These are phyloP conservation scores for Tragelaphus scriptus DNA, from an alignment of 2,113 vertebrate species.

Conservation along the genomic window DNA sequence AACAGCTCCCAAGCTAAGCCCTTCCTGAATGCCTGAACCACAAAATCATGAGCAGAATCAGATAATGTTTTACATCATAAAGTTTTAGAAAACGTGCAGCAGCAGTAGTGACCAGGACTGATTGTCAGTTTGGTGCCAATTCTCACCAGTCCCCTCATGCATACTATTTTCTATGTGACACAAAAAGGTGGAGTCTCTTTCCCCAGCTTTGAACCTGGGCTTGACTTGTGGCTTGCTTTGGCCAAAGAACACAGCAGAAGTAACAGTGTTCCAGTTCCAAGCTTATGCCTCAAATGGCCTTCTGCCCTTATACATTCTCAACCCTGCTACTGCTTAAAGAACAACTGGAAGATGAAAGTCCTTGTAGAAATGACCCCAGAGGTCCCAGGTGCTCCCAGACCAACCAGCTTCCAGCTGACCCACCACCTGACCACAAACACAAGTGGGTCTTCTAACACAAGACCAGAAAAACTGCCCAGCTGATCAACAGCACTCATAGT, in stretches of 20 bases:
- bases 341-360: neutral
- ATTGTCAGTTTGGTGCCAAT: neutral
- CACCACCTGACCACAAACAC: neutral
- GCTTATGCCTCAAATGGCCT: neutral
- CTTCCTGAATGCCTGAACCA: neutral
- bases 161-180: neutral
- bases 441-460: neutral
- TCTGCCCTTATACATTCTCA: neutral
- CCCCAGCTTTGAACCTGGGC: neutral
- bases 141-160: neutral
- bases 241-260: neutral
- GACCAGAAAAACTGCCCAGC: neutral
- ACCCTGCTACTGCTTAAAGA: neutral
- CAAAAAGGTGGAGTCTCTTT: neutral
- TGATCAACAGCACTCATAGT: neutral
- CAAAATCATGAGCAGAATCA: neutral
- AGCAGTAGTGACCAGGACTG: neutral
- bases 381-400: neutral
- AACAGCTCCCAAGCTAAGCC: neutral
- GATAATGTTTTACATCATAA: neutral
- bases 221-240: neutral
- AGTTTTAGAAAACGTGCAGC: neutral
- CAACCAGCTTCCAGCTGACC: neutral
- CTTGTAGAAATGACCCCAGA: neutral
- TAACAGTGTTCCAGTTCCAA: neutral